Percentiles rank a stretch among this genome's conserved stretches.
Conservation (phyloP, 30 jellyfish, hydroid and myxozoan species). For the Aurelia aurita region DNA sequence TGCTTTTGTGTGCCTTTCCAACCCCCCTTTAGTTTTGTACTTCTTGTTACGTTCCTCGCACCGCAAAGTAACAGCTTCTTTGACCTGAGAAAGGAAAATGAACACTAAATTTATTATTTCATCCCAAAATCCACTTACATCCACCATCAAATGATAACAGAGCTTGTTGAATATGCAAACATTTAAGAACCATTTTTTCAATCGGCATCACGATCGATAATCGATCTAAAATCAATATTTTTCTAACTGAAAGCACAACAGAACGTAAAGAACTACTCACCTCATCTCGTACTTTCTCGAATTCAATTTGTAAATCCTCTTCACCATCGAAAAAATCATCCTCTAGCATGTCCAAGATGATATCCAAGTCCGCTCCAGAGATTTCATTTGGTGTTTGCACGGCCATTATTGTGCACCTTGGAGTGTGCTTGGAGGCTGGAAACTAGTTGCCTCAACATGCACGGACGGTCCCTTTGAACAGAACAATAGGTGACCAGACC, state of each 20-base stretch:
- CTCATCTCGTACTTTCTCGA: background rate
- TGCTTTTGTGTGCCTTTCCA: background rate
- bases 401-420: background rate
- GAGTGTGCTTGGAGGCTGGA: slow-evolving; percentile 11
- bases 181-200: background rate
- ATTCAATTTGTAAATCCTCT: background rate
- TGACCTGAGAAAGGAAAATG: background rate
- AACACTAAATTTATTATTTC: background rate
- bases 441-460: slow-evolving; percentile 39
- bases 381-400: background rate
- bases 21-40: background rate
- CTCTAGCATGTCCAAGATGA: background rate
- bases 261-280: background rate
- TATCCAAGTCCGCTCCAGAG: background rate
- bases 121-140: background rate
- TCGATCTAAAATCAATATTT: background rate
- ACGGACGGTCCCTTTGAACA: slow-evolving; percentile 1
- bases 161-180: background rate
- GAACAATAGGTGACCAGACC: background rate
- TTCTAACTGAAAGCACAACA: background rate
- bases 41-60: too few species aligned
- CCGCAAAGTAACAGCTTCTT: too few species aligned
- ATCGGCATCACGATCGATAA: background rate
- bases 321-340: background rate
- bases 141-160: background rate